Base-by-base conservation (phyloP, 2,888 invertebrate genomes). In the Aphodius sticticus region DNA sequence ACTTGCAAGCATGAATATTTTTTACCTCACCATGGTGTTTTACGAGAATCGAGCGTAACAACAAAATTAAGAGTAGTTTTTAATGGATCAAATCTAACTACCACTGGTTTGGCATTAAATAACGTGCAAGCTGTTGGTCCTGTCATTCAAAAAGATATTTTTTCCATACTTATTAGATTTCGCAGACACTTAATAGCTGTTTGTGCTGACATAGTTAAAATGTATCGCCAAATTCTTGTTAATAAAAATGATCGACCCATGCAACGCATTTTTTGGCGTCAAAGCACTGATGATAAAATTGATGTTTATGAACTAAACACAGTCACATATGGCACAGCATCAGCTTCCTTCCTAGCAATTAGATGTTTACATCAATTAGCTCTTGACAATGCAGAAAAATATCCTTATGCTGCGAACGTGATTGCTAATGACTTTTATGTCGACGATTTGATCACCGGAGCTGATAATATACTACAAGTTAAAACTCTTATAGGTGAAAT, bases 11-110 rank as follows among this genome's bases (percentile, higher is more conserved):
- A 14, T 69, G 14, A 69, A n/a, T 69, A n/a, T 69, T 15, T 15
- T 71, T 35, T 71, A 15, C 71, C 71, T 7, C 71, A 71, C 35
- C 71, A 71, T 12, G 71, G 71, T 15, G 71, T 71, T 12, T 26
- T 71, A 26, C 71, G 71, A 14, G 71, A 71, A 71, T 26, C n/a
- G 12, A 71, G 71, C 35, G 35, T 35, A 71, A 71, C 71, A 12
- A 71, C 71, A 6, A 14, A 16, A 15, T 71, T 71, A 71, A 14
- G 71, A 71, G 71, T 71, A 14, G 71, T 71, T 15, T 71, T 15
- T 16, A 71, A 71, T 71, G 71, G 71, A 16, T 71, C 71, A 71
- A 6, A 71, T 14, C 14, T 12, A 14, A 71, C 71, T 15, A 26
- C 71, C 9, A 71, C 14, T 5, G 16, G 16, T 12, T 9, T 16